phyloP scores from a whole-genome alignment of 2,113 vertebrate species.

The Spizaetus ornatus region DNA sequence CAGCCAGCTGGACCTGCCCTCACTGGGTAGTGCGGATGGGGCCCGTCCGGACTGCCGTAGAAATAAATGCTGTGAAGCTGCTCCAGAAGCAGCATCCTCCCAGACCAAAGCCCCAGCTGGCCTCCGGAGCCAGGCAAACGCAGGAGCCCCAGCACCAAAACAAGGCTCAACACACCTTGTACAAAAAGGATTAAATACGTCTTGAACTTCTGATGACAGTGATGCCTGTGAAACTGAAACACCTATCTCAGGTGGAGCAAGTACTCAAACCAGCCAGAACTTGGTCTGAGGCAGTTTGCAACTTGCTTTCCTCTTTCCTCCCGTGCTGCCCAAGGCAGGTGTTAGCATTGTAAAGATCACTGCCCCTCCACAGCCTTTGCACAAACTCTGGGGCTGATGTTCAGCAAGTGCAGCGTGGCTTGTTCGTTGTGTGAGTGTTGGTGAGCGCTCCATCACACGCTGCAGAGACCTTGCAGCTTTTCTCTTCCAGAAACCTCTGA shows the following conservation, averaged over 20 bases:
- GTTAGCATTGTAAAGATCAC: accelerated
- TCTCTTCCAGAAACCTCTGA: neutral
- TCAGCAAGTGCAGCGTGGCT: neutral
- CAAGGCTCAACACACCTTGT: neutral
- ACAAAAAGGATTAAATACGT: neutral
- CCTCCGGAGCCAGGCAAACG: neutral
- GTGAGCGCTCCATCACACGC: accelerated
- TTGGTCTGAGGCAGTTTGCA: neutral
- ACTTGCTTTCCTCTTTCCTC: neutral
- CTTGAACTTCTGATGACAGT: neutral
- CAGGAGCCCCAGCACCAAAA: neutral
- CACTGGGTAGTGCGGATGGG: accelerated
- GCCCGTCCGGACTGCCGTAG: neutral
- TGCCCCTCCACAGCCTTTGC: neutral
- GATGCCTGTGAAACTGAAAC: neutral
- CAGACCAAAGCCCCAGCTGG: neutral
- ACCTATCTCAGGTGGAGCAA: neutral
- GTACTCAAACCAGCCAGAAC: neutral
- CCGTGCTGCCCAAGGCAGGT: neutral
- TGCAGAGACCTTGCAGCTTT: neutral
- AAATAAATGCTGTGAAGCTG: neutral
- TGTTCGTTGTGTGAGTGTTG: accelerated
- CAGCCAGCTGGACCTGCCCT: neutral
- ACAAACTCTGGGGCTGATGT: no score
- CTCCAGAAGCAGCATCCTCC: neutral